Percentiles rank a stretch among this genome's conserved stretches.
These are phyloP conservation scores for Ictalurus punctatus DNA, from an alignment of 2,113 vertebrate species.

Conservation along the genomic window DNA sequence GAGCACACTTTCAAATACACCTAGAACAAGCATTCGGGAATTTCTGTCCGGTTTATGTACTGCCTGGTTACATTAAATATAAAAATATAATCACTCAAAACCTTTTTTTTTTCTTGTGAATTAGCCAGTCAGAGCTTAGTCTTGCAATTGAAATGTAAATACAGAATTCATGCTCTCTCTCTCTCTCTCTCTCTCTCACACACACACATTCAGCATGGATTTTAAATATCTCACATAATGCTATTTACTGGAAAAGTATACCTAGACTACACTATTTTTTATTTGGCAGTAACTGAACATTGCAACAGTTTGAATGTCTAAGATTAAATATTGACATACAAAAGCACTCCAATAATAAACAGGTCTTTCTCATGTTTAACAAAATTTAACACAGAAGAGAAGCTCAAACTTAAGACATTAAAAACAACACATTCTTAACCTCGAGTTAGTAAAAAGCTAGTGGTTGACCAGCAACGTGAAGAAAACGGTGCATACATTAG, in stretches of 20 bases:
- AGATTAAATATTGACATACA: not conserved
- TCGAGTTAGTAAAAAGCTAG: not conserved
- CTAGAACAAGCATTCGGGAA: not conserved
- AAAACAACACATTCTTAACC: constrained; percentile 4
- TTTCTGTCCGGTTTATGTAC: not conserved
- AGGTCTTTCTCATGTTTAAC: not conserved
- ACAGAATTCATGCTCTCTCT: no score
- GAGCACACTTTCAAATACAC: not conserved
- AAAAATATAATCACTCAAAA: not conserved
- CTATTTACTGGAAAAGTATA: not conserved
- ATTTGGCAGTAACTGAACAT: not conserved
- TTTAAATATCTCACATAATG: not conserved
- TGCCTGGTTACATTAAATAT: not conserved
- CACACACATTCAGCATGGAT: not conserved
- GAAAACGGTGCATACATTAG: constrained; percentile 8
- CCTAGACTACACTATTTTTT: not conserved
- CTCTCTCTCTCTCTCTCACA: no score
- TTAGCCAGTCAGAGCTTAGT: not conserved
- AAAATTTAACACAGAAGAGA: not conserved
- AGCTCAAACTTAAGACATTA: not conserved
- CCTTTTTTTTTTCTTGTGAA: not conserved
- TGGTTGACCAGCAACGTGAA: not conserved
- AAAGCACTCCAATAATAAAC: not conserved
- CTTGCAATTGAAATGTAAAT: not conserved
- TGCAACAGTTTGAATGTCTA: not conserved